Evolutionary conservation across 2,888 invertebrate species (phyloP), one percentile per base, ranked within the genome.

Genomic region (Tachina fera): DNA sequence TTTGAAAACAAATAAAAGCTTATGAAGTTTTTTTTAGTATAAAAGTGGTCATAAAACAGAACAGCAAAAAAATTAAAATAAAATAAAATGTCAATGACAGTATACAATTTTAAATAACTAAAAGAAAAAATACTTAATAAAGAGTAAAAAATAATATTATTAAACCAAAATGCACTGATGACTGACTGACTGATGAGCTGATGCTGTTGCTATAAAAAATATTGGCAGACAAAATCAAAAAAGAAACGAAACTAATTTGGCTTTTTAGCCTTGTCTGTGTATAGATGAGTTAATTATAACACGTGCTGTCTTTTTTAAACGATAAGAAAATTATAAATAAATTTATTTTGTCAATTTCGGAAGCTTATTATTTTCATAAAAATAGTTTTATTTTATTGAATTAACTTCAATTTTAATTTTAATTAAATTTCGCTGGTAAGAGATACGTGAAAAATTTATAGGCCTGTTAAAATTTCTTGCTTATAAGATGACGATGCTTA

Each of bases 391-490:
- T 14, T 41, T 75, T 53, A 1, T 58, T 58, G 5, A 9, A 0
- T 39, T n/a, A 3, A 22, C 63, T 51, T 22, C 11, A 68, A 8
- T 51, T 68, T 11, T 51, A 51, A n/a, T 39, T 51, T 31, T 31
- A 31, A 14, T 51, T 74, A 14, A 19, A 49, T 16, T 13, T 61
- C 10, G 19, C 51, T 11, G 3, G 6, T 13, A 60, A 51, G 19
- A 63, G n/a, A 65, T 22, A 75, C 63, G 75, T 65, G 75, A 75
- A 10, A 43, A 53, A 16, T 53, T 47, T 39, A 60, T 47, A 47
- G 45, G 45, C 19, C 39, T 60, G 10, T 16, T 31, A 47, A 56
- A 43, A 9, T 56, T 9, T n/a, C n/a, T 31, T 31, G 5, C 31
- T 5, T 6, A 0, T 6, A 31, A 31, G 3, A 3, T 31, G 3